Conservation (phyloP, 2,113 vertebrate genomes). For the Cyprinodon variegatus region DNA sequence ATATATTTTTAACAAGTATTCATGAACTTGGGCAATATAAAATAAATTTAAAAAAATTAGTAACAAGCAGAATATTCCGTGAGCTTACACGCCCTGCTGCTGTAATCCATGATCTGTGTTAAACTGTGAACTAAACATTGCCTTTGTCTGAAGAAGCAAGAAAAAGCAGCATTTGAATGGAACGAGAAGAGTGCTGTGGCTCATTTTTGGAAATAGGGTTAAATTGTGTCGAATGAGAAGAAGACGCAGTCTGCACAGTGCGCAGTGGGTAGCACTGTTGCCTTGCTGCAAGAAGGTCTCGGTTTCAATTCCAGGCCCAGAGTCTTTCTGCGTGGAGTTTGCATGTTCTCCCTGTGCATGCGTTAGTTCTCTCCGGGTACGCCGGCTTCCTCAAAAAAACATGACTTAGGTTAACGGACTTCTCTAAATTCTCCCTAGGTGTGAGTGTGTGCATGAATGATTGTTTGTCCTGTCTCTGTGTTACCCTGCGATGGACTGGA, state of each 20-base stretch:
- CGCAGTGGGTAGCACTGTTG: no score
- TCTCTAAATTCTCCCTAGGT: no score
- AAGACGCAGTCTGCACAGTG: background rate
- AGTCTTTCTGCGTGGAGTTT: no score
- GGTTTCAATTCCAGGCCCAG: no score
- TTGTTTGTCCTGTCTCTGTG: no score
- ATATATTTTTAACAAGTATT: background rate
- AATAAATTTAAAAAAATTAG: background rate
- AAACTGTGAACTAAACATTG: conserved; percentile 17
- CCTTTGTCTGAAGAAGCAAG: conserved; percentile 16
- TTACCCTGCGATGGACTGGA: no score
- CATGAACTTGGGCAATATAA: background rate
- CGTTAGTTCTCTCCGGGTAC: no score
- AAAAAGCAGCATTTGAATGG: conserved; percentile 12
- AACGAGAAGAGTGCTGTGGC: conserved; percentile 21
- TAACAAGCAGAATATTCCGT: background rate
- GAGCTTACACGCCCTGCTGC: background rate
- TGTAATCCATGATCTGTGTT: conserved; percentile 12
- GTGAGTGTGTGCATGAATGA: no score
- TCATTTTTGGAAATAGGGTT: conserved; percentile 5
- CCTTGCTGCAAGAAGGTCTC: no score
- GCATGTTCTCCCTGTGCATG: no score
- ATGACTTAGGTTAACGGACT: no score
- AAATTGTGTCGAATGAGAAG: conserved; percentile 38
- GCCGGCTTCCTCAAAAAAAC: no score